Percentiles rank a stretch among this genome's conserved stretches.
Evolutionary conservation across 2,113 vertebrate species (phyloP).

Genomic region (Axis porcinus): DNA sequence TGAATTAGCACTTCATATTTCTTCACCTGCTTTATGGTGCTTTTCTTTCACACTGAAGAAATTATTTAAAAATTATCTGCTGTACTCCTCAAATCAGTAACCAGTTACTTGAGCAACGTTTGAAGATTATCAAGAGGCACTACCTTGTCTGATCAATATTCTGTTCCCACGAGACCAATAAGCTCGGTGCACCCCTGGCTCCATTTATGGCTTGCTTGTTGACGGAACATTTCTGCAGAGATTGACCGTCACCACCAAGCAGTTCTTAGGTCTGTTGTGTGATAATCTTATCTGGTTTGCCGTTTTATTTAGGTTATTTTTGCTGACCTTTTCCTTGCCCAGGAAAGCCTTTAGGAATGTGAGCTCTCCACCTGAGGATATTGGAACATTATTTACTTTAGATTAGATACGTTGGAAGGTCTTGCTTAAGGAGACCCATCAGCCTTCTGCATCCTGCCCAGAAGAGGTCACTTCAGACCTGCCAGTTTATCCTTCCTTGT

Average conservation of each 20-base stretch:
- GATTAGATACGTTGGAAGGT: conserved; percentile 35
- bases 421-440: not conserved
- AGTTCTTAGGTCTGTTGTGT: not conserved
- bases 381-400: conserved; percentile 49
- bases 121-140: conserved; percentile 44
- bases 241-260: not conserved
- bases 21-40: not conserved
- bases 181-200: not conserved
- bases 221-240: not conserved
- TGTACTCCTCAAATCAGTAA: not conserved
- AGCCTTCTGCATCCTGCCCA: not conserved
- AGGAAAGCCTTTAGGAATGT: conserved; percentile 58
- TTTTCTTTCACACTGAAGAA: not conserved
- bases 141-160: conserved; percentile 44
- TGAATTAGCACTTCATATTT: not conserved
- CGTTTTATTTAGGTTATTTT: conserved; percentile 46
- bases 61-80: not conserved
- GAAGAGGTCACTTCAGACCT: not conserved
- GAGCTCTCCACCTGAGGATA: not conserved
- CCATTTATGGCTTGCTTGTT: conserved; percentile 4
- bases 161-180: conserved; percentile 33
- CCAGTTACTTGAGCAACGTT: not conserved
- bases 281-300: conserved; percentile 42
- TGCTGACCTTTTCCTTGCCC: conserved; percentile 42
- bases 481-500: not conserved